Conservation (phyloP, 2,113 vertebrate species). For the Phylloscopus whistleri region DNA sequence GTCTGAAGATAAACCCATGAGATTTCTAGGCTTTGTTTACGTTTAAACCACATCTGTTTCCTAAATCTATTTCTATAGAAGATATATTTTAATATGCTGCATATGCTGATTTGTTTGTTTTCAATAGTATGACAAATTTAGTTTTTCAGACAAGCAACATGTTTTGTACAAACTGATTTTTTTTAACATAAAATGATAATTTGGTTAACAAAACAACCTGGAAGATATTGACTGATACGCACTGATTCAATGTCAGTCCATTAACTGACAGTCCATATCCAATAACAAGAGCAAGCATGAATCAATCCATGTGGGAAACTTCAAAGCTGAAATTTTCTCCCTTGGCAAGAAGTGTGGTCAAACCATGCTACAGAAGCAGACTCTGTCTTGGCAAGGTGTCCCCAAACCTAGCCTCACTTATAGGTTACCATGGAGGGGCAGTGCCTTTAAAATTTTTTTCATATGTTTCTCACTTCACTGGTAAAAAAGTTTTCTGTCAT, state of each 20-base stretch:
- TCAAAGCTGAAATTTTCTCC: not conserved
- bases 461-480: not conserved
- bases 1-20: not conserved
- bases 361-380: not conserved
- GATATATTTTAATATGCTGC: not conserved
- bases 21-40: not conserved
- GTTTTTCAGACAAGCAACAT: not conserved
- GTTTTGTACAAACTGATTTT: not conserved
- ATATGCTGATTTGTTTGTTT: not conserved
- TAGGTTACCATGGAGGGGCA: not conserved
- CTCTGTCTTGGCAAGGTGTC: not conserved
- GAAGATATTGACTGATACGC: not conserved
- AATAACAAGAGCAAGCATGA: not conserved
- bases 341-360: not conserved
- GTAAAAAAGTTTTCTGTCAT: not conserved
- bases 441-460: not conserved
- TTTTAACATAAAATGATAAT: not conserved
- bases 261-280: no score
- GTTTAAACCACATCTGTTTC: constrained; percentile 2
- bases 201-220: not conserved
- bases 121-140: not conserved
- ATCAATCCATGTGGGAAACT: not conserved
- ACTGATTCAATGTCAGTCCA: not conserved
- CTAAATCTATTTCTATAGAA: not conserved
- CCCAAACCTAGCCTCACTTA: fast-evolving